These are phyloP conservation scores for Enchytraeus crypticus DNA, from an alignment of 2,888 invertebrate species.

Conservation along the genomic window DNA sequence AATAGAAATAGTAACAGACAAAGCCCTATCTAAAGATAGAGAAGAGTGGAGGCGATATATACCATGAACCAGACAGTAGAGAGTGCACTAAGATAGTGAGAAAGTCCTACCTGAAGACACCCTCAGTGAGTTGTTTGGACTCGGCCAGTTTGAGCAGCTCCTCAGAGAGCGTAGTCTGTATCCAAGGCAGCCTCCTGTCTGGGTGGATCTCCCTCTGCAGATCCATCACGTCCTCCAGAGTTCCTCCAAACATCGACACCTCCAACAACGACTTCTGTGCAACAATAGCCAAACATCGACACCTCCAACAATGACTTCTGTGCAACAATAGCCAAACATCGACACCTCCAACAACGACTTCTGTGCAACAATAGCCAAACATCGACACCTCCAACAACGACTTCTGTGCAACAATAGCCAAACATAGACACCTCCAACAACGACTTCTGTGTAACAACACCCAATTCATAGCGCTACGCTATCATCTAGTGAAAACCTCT, in stretches of 20 bases:
- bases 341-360: too few species aligned
- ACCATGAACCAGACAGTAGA: too few species aligned
- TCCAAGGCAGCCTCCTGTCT: conserved; percentile 83
- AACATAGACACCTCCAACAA: too few species aligned
- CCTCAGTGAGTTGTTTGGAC: conserved; percentile 77
- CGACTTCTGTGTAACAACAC: too few species aligned
- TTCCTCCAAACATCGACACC: conserved; percentile 92
- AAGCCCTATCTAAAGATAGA: too few species aligned
- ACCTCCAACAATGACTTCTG: not conserved
- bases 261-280: conserved; percentile 85
- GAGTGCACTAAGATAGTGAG: too few species aligned
- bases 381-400: conserved; percentile 94
- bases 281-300: not conserved
- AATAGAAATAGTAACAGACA: too few species aligned
- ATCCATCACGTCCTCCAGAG: conserved; percentile 82
- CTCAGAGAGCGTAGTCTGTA: conserved; percentile 83
- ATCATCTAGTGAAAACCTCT: too few species aligned
- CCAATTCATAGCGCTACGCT: too few species aligned
- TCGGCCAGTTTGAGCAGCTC: conserved; percentile 78
- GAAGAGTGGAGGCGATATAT: too few species aligned
- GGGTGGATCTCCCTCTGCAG: conserved; percentile 83
- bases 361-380: too few species aligned
- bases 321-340: too few species aligned
- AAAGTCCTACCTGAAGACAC: conserved; percentile 65
- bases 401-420: conserved; percentile 54